Base-by-base conservation (phyloP, 2,113 vertebrate genomes). In the Megaleporinus macrocephalus region DNA sequence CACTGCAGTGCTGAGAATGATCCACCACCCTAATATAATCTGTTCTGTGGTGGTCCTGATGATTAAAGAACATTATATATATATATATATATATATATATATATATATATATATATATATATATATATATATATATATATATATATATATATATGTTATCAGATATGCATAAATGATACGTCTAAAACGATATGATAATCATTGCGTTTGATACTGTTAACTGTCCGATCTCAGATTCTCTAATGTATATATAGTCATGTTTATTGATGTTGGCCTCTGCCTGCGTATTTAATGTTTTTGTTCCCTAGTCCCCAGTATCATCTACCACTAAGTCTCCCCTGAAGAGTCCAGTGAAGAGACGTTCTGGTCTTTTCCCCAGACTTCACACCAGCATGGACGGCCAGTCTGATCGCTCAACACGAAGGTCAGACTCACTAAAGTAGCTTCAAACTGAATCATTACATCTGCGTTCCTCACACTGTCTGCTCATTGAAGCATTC, bases 281-380 rank as follows among this genome's bases (percentile, higher is more conserved):
- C 26, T 29, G 18, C 33, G 53, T 18, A 3, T 29, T 26, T 61
- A 22, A 63, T 36, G 12, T 47, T 33, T 24, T 51, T 22, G 61
- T 44, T n/a, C 14, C 51, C 44, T 29, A 85, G 82, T 80, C 69
- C 36, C 81, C 78, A 59, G 73, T 7, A 74, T 83, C 91, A 80
- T 86, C 53, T 15, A 87, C 78, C 80, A 86, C 89, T 18, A 97
- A 96, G 86, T 97, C 95, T 89, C 96, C 95, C 83, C 94, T 95
- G 0, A 89, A 95, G 80, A 97, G 95, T 71, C 96, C 97, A 0
- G 96, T 96, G 90, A 99, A 98, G 90, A 90, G 96, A 36, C 93
- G 97, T 0, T 98, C 97, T 0, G 97, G 96, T 30, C 92, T 98
- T 44, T 98, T 99, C 68, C 96, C 96, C 9, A 96, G 97, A 18